Base-by-base conservation (phyloP, 1,140 invertebrate genomes). In the Cotesia chilonis region DNA sequence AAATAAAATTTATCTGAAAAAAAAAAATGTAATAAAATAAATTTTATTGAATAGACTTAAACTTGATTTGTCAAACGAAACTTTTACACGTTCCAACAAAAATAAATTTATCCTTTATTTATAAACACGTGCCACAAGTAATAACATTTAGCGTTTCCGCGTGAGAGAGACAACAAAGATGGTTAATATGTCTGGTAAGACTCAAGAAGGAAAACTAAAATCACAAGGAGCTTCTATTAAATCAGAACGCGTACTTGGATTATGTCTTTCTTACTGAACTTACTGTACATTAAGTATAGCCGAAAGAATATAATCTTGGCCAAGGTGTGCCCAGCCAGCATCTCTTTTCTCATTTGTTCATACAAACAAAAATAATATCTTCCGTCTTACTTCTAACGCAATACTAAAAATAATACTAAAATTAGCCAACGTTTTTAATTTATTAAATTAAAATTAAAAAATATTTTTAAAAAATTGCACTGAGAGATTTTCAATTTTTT, bases 371-470 rank as follows among this genome's bases (percentile, higher is more conserved):
- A 14, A 37, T 14, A 59, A 41, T 28, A 51, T 61, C 63, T 74
- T 77, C 72, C 70, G 70, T 68, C 71, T 73, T 77, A 76, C 68
- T 74, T 77, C 59, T 57, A 52, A 61, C 36, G 28, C 28, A 28
- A 28, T 28, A 28, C 28, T 28, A 28, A 28, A 28, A 28, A 28
- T 28, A 28, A 28, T 28, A 28, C 28, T 28, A 28, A 28, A 28
- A 1, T 28, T 28, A 28, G 28, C 28, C 28, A 1, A 28, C 1
- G 28, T 28, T 28, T 28, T 28, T 28, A 28, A 28, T 28, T 28
- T 28, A 28, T 28, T 28, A 71, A 47, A 70, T 35, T 59, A 36
- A 57, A 38, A 71, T 74, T 63, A 77, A 63, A 76, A 72, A 52
- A 51, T 36, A 71, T 28, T 38, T 55, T 57, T 20, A 60, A 41